These are phyloP conservation scores for Apostichopus parvimensis DNA, from an alignment of 35 echinoderm and acorn worm species.

Conservation along the genomic window DNA sequence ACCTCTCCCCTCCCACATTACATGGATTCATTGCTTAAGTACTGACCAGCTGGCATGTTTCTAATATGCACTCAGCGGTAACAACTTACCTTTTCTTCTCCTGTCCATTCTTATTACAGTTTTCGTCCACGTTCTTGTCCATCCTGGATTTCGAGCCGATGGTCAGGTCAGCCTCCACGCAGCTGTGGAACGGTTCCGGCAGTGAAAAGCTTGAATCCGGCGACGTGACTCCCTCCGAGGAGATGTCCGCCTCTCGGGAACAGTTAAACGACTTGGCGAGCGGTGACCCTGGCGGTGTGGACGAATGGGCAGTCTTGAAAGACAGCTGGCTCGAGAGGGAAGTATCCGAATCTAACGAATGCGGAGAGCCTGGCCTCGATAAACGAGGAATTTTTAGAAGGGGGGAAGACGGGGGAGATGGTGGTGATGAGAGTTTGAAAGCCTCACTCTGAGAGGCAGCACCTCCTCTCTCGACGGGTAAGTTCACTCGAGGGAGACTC, in stretches of 20 bases:
- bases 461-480: not conserved
- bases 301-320: conserved; percentile 1
- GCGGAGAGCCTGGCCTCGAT: conserved; percentile 4
- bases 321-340: conserved; percentile 1
- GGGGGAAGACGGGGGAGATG: not conserved
- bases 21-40: too few relatives aligned
- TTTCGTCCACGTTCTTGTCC: conserved; percentile 12
- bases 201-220: conserved; percentile 8
- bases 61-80: not conserved
- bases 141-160: not conserved
- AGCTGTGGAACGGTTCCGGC: not conserved
- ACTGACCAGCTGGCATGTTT: not conserved
- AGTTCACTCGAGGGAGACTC: not conserved
- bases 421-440: not conserved
- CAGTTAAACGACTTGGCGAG: not conserved
- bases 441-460: not conserved
- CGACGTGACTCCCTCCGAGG: conserved; percentile 10
- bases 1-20: not conserved
- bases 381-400: conserved; percentile 18
- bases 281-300: conserved; percentile 4
- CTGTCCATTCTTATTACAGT: conserved; percentile 1
- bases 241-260: conserved; percentile 20
- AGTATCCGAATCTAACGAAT: conserved; percentile 5
- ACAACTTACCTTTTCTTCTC: conserved; percentile 8
- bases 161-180: not conserved